Base-by-base conservation (phyloP, 2,888 invertebrate genomes). In the Drosophila borealis region DNA sequence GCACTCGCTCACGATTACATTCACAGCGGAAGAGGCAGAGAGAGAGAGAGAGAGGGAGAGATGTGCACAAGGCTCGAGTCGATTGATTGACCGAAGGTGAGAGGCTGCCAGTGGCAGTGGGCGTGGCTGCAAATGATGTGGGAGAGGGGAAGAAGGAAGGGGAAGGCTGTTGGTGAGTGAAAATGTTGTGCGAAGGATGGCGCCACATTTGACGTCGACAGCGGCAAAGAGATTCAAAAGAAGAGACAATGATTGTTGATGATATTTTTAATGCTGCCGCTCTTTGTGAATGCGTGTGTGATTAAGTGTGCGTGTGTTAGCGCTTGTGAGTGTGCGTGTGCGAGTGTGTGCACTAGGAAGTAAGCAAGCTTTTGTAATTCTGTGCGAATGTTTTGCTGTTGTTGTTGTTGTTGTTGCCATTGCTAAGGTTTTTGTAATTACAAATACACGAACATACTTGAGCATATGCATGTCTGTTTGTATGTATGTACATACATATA, bases 51-150 rank as follows among this genome's bases (percentile, higher is more conserved):
- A 4, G 54, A 25, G 36, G 10, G 21, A n/a, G n/a, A 21, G 50
- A 41, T 37, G 66, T 50, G 53, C 29, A 59, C 65, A 59, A 75
- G 78, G 83, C 88, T 88, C 83, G 88, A 76, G 88, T 77, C 70
- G 80, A 77, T 83, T 80, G 80, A 57, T 76, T 85, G 72, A 63
- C 62, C 80, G 78, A 86, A 83, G 81, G 81, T 83, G 74, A 74
- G 68, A 48, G 46, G 49, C 72, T 63, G 71, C 70, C 34, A 34
- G 41, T 37, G 55, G 42, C 37, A 36, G 74, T 67, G 68, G 55
- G 55, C 11, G 63, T 45, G 41, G 29, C 1, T 13, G 53, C 1
- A 37, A 8, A 3, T 6, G 37, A 6, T 9, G 34, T 29, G 4
- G 17, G 13, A 8, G 14, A 4, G 17, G 25, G 25, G 21, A n/a